Conservation (phyloP, 2,113 vertebrate species). For the Phaethornis superciliosus region DNA sequence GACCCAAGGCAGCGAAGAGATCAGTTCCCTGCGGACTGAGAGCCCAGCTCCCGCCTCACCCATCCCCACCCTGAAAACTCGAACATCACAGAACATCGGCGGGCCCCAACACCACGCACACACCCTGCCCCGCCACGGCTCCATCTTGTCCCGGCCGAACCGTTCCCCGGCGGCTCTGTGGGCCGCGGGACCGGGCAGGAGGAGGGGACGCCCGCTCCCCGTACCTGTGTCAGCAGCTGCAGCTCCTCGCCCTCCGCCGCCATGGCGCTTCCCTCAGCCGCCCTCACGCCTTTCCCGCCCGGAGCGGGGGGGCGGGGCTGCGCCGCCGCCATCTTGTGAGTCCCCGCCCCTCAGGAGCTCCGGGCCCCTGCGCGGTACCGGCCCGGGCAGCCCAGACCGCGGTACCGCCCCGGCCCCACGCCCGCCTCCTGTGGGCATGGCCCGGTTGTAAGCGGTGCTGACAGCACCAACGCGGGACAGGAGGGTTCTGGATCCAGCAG, state of each 20-base stretch:
- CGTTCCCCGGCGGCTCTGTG: background rate
- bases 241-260: background rate
- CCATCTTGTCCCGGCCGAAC: background rate
- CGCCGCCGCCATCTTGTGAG: background rate
- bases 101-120: too few relatives aligned
- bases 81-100: too few relatives aligned
- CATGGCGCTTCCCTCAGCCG: background rate
- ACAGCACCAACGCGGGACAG: background rate
- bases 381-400: too few relatives aligned
- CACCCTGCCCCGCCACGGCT: too few relatives aligned
- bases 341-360: background rate
- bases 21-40: rapidly evolving
- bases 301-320: background rate
- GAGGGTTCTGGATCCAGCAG: background rate
- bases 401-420: background rate
- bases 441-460: rapidly evolving
- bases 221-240: background rate
- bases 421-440: background rate
- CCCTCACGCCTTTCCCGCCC: background rate
- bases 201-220: rapidly evolving
- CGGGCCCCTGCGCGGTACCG: too few relatives aligned
- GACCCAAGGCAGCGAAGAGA: background rate
- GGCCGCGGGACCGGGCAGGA: too few relatives aligned
- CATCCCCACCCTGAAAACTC: too few relatives aligned
- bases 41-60: rapidly evolving